These are phyloP conservation scores for Tympanuchus pallidicinctus DNA, from an alignment of 2,113 vertebrate species.

Conservation along the genomic window DNA sequence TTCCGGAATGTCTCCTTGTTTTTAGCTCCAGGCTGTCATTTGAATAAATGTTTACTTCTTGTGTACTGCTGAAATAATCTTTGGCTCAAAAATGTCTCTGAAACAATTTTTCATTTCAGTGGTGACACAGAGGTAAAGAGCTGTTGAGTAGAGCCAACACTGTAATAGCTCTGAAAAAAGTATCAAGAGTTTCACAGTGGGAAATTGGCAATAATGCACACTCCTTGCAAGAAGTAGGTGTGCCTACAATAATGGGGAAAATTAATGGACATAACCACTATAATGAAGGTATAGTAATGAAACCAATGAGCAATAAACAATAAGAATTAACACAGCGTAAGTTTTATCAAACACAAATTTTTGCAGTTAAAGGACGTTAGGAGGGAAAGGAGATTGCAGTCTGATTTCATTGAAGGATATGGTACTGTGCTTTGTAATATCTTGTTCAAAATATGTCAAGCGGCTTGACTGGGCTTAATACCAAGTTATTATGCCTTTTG, in stretches of 20 bases:
- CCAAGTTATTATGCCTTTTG: neutral
- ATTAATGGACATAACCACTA: neutral
- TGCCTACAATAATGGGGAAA: neutral
- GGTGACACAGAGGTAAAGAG: neutral
- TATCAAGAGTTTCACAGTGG: neutral
- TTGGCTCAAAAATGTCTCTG: neutral
- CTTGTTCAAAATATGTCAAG: neutral
- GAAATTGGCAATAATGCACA: neutral
- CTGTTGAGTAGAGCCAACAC: neutral
- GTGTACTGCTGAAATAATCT: neutral
- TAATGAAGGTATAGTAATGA: neutral
- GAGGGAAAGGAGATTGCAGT: neutral
- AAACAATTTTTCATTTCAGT: constrained; percentile 34
- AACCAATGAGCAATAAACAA: neutral
- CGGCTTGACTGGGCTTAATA: neutral
- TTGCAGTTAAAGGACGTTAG: neutral
- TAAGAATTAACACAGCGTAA: neutral
- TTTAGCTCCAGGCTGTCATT: neutral
- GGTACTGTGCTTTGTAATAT: neutral
- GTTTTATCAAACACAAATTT: neutral
- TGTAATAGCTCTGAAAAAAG: constrained; percentile 10
- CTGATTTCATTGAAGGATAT: neutral
- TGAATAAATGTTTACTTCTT: constrained; percentile 37
- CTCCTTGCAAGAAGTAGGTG: neutral
- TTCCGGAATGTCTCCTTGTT: neutral